Conservation (phyloP, 2,797 vertebrate genomes). For the Onychomys arenicola region DNA sequence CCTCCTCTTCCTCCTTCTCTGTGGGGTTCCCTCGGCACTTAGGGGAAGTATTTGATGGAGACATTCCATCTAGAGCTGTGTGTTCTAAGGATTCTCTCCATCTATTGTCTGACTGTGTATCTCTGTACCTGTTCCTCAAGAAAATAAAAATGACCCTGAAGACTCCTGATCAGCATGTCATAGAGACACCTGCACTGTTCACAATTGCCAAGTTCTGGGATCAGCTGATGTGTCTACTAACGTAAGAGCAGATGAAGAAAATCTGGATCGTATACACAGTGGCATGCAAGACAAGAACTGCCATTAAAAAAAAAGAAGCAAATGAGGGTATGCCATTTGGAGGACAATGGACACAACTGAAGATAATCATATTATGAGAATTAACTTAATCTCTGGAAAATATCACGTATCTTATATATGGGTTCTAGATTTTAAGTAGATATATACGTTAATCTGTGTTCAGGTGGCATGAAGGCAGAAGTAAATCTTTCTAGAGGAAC, state of each 20-base stretch:
- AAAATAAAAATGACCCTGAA: neutral
- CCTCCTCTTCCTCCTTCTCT: neutral
- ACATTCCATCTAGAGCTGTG: neutral
- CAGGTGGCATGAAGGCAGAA: neutral
- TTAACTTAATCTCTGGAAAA: neutral
- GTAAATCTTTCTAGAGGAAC: neutral
- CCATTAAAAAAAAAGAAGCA: neutral
- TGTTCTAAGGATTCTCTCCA: neutral
- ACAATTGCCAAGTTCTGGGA: neutral
- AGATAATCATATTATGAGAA: neutral
- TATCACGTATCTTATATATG: neutral
- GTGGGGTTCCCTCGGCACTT: neutral
- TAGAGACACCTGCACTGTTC: neutral
- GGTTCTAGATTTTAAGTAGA: neutral
- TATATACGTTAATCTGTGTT: neutral
- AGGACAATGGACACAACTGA: neutral
- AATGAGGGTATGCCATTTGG: neutral
- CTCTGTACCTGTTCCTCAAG: neutral
- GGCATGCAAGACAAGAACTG: neutral
- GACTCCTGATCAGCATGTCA: neutral
- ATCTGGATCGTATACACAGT: neutral
- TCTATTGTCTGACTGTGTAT: neutral
- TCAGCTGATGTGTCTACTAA: neutral
- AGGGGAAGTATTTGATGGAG: neutral
- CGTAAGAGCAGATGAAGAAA: neutral